Conservation (phyloP, 2,797 vertebrate genomes). For the Carapus acus region DNA sequence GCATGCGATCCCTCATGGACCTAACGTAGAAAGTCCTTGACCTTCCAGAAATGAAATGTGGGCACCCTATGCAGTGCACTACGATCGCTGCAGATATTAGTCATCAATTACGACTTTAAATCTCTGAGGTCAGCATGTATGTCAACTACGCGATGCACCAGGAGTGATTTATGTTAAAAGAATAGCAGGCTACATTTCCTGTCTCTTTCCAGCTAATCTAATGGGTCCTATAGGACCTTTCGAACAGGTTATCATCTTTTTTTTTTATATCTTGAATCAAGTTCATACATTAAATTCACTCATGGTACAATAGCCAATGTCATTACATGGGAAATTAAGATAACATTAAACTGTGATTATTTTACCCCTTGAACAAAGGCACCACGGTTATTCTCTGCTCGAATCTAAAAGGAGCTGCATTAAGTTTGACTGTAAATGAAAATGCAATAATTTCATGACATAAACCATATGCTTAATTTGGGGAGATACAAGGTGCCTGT, state of each 20-base stretch:
- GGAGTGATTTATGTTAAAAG: constrained; percentile 52
- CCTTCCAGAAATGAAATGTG: constrained; percentile 64
- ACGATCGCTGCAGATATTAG: constrained; percentile 59
- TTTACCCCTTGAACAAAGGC: constrained; percentile 31
- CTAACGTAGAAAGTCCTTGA: constrained; percentile 57
- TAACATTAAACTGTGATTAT: constrained; percentile 59
- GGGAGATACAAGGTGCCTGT: no score
- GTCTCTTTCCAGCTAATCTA: constrained; percentile 59
- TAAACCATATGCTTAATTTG: no score
- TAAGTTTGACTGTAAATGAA: no score
- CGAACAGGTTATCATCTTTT: constrained; percentile 54
- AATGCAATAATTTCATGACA: no score
- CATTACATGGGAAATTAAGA: constrained; percentile 58
- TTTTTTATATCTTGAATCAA: constrained; percentile 38
- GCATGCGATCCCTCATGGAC: constrained; percentile 30
- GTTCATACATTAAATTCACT: constrained; percentile 56
- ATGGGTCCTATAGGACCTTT: constrained; percentile 48
- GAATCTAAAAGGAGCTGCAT: no score
- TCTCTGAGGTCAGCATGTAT: constrained; percentile 61
- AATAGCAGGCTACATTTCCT: constrained; percentile 39
- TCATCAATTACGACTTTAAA: constrained; percentile 63
- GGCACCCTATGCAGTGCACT: constrained; percentile 53
- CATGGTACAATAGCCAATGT: constrained; percentile 53
- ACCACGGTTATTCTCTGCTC: neutral
- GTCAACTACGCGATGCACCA: constrained; percentile 42